A percentile compares a stretch with the other conserved stretches of the same genome.
phyloP scores from a whole-genome alignment of 2,888 invertebrate genomes.

The Morpho helenor region DNA sequence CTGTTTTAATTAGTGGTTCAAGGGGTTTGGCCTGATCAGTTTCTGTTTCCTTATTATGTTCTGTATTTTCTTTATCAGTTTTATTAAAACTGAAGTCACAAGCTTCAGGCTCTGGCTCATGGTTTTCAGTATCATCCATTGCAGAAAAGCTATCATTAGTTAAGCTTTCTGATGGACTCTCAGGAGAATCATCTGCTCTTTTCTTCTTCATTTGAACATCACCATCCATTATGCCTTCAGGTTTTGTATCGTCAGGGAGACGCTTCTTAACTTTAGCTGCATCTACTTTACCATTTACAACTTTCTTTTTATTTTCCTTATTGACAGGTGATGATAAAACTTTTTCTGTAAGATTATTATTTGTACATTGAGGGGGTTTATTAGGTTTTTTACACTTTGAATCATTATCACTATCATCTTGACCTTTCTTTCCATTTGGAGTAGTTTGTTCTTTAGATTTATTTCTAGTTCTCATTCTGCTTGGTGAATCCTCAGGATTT shows the following conservation, averaged over 20 bases:
- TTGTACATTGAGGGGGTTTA: conserved; percentile 63
- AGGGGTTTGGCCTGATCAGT: conserved; percentile 52
- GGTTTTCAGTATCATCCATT: conserved; percentile 83
- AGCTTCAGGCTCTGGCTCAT: conserved; percentile 68
- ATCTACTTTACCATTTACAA: conserved; percentile 71
- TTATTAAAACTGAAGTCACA: conserved; percentile 74
- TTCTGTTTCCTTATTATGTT: conserved; percentile 60
- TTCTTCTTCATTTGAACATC: conserved; percentile 80
- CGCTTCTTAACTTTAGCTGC: conserved; percentile 80
- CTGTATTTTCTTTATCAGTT: conserved; percentile 60
- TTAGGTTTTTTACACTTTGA: conserved; percentile 58
- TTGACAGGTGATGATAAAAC: conserved; percentile 58
- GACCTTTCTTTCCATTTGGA: conserved; percentile 67
- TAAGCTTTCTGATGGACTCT: conserved; percentile 91
- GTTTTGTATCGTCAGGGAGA: conserved; percentile 74
- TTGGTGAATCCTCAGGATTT: conserved; percentile 89
- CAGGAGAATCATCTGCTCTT: conserved; percentile 74
- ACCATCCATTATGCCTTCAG: conserved; percentile 79
- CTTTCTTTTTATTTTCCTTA: conserved; percentile 69
- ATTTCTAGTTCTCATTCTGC: conserved; percentile 93
- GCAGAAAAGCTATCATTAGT: conserved; percentile 92
- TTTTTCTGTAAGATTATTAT: conserved; percentile 62
- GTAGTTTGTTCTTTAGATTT: conserved; percentile 87
- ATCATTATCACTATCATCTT: conserved; percentile 74
- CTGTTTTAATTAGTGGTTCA: conserved; percentile 58